Conservation (phyloP, 1,140 invertebrate genomes). For the Leucophenga varia region DNA sequence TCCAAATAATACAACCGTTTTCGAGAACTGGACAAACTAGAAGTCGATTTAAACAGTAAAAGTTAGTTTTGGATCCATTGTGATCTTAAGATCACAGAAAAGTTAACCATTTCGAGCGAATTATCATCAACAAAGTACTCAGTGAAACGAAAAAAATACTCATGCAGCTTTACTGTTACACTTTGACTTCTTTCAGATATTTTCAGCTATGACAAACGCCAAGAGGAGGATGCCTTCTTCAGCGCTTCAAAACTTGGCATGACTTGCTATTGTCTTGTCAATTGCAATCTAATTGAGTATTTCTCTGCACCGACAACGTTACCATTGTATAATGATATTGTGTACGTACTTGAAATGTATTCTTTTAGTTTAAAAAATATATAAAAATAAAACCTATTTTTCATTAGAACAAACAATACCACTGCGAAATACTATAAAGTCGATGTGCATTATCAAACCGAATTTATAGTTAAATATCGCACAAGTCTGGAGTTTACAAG, state of each 20-base stretch:
- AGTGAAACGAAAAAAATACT: slow-evolving; percentile 3
- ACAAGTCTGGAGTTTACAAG: slow-evolving; percentile 40
- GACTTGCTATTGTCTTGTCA: slow-evolving; percentile 42
- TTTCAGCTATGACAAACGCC: slow-evolving; percentile 44
- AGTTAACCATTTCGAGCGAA: too few species aligned
- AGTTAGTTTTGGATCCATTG: too few species aligned
- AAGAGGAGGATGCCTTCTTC: slow-evolving; percentile 39
- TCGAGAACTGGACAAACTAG: too few species aligned
- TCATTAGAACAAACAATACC: too few species aligned
- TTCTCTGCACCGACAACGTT: slow-evolving; percentile 38
- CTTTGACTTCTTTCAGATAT: too few species aligned
- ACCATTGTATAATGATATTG: slow-evolving; percentile 18
- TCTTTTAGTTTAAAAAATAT: not conserved
- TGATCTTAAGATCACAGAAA: too few species aligned
- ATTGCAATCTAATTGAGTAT: slow-evolving; percentile 40
- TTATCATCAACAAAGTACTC: too few species aligned
- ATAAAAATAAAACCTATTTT: slow-evolving; percentile 15
- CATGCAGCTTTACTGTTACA: too few species aligned
- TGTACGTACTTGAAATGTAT: slow-evolving; percentile 13
- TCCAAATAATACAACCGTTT: too few species aligned
- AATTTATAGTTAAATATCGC: slow-evolving; percentile 33
- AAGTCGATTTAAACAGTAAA: too few species aligned
- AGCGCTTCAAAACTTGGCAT: slow-evolving; percentile 43
- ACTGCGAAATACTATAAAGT: too few species aligned
- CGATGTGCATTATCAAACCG: slow-evolving; percentile 48